phyloP scores from a whole-genome alignment of 2,888 invertebrate species.

The Caenorhabditis panamensis region DNA sequence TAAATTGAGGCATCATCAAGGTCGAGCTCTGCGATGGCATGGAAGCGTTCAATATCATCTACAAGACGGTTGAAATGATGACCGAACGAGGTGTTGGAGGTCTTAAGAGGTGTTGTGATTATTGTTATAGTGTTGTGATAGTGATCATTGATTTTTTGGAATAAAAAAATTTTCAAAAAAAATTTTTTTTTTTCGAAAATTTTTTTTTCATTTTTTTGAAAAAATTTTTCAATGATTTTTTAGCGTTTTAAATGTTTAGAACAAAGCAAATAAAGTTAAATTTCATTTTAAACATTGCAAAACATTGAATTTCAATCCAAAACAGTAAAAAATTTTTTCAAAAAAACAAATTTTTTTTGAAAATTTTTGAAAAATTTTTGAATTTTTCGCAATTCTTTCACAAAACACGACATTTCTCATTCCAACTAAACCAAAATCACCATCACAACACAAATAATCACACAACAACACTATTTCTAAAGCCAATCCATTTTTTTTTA shows the following conservation, averaged over 20 bases:
- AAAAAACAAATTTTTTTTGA: too few species aligned
- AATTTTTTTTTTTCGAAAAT: too few species aligned
- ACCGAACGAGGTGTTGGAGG: neutral
- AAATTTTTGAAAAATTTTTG: neutral
- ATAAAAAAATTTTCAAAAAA: neutral
- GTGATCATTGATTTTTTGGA: neutral
- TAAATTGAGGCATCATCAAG: constrained; percentile 50
- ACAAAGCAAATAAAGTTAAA: too few species aligned
- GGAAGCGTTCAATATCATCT: constrained; percentile 54
- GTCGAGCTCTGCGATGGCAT: constrained; percentile 50
- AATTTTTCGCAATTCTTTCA: neutral
- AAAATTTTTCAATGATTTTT: too few species aligned
- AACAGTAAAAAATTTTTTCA: too few species aligned
- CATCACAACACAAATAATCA: neutral
- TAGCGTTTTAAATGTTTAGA: too few species aligned
- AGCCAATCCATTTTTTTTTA: too few species aligned
- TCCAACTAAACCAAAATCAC: neutral
- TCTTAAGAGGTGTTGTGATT: neutral
- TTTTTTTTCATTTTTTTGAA: too few species aligned
- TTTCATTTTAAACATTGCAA: too few species aligned
- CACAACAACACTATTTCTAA: too few species aligned
- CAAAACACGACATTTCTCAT: too few species aligned
- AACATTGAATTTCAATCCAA: too few species aligned
- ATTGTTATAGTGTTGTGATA: neutral
- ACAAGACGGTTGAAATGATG: constrained; percentile 39